A percentile compares a stretch with the other conserved stretches of the same genome.
Evolutionary conservation across 2,113 vertebrate species (phyloP).

Genomic region (Ctenodactylus gundi): DNA sequence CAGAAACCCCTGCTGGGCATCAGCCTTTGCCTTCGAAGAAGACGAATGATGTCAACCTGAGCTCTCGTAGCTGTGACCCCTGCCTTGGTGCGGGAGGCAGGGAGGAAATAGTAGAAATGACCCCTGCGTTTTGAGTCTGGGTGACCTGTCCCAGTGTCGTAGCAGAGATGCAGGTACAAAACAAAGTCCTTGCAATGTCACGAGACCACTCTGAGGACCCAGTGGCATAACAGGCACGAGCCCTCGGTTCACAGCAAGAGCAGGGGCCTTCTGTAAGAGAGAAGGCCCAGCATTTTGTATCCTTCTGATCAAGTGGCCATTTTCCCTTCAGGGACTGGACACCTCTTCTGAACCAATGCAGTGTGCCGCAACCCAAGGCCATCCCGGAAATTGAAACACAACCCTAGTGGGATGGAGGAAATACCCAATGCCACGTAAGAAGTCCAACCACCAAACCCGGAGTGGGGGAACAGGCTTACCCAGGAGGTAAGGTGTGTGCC

Average conservation of each 20-base stretch:
- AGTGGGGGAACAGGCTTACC: not conserved
- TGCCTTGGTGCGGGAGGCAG: too few relatives aligned
- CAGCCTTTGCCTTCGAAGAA: not conserved
- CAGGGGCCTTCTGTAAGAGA: rapidly evolving
- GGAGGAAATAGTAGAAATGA: not conserved
- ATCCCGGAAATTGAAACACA: rapidly evolving
- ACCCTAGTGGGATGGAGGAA: not conserved
- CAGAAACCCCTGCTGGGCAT: not conserved
- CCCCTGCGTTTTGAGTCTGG: not conserved
- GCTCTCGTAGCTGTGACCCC: not conserved
- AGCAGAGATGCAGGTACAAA: not conserved
- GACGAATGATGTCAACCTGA: not conserved
- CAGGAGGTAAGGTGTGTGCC: not conserved
- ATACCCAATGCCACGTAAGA: not conserved
- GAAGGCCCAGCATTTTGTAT: too few relatives aligned
- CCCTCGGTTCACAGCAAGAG: not conserved
- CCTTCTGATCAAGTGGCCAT: not conserved
- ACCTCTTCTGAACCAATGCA: not conserved
- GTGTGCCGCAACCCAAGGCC: not conserved
- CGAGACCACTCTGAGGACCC: rapidly evolving
- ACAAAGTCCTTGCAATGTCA: not conserved
- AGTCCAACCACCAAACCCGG: not conserved
- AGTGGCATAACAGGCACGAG: rapidly evolving
- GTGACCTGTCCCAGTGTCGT: not conserved
- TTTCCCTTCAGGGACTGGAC: not conserved